Evolutionary conservation across 1,140 invertebrate genomes (phyloP).

Genomic region (Drosophila truncata): DNA sequence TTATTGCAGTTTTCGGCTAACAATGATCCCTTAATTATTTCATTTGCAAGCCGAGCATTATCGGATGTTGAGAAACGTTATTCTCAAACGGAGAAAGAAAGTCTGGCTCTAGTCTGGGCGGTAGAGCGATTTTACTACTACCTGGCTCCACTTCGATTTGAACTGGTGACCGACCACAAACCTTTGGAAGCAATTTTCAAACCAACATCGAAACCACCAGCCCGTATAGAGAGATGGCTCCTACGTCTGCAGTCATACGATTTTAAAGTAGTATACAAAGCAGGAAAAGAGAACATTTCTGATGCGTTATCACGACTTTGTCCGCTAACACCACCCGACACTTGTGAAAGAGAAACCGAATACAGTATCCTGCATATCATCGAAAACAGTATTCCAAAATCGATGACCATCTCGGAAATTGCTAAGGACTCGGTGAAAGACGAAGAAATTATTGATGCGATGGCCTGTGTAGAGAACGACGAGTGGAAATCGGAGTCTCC

Average conservation of each 20-base stretch:
- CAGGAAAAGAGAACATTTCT: conserved; percentile 19
- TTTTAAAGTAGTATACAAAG: conserved; percentile 17
- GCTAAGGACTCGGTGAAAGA: conserved; percentile 2
- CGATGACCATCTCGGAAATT: conserved; percentile 30
- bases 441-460: conserved; percentile 27
- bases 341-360: not conserved
- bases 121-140: conserved; percentile 32
- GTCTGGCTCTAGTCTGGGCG: conserved; percentile 25
- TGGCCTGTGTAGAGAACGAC: conserved; percentile 16
- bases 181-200: conserved; percentile 40
- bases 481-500: conserved; percentile 1
- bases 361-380: conserved; percentile 10
- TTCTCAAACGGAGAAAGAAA: conserved; percentile 44
- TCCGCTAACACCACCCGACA: conserved; percentile 4
- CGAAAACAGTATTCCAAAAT: not conserved
- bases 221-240: conserved; percentile 30
- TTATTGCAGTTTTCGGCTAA: too few species aligned
- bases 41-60: conserved; percentile 27
- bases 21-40: too few species aligned
- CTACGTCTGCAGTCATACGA: conserved; percentile 24
- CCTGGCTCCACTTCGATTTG: conserved; percentile 17
- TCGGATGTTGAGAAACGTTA: conserved; percentile 36
- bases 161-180: conserved; percentile 38
- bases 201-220: conserved; percentile 21
- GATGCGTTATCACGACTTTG: conserved; percentile 20